Conservation (phyloP, 2,113 vertebrate genomes). For the Psittacus erithacus region DNA sequence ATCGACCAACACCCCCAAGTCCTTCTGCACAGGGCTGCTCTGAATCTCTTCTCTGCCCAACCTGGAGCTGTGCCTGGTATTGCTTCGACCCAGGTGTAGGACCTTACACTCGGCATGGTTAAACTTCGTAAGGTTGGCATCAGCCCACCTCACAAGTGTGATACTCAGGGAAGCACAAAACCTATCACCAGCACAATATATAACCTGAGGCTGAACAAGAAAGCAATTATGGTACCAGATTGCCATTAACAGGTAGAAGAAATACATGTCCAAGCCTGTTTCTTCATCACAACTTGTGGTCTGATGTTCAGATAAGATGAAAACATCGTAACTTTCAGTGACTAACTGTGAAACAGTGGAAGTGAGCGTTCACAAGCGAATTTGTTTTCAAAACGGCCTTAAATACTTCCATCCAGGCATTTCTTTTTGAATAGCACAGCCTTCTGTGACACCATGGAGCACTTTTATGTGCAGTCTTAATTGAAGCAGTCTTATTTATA, state of each 20-base stretch:
- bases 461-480: slow-evolving; percentile 54
- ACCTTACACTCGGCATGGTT: too few species aligned
- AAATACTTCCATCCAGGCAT: not conserved
- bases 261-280: not conserved
- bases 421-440: slow-evolving; percentile 18
- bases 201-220: not conserved
- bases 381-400: slow-evolving; percentile 9
- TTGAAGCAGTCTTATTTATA: slow-evolving; percentile 62
- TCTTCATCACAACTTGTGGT: not conserved
- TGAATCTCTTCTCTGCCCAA: too few species aligned
- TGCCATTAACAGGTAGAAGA: not conserved
- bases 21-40: too few species aligned
- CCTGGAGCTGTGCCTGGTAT: too few species aligned
- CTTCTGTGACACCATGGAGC: not conserved
- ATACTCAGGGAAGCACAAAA: not conserved
- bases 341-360: not conserved
- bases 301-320: not conserved
- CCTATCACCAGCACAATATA: not conserved
- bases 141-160: not conserved
- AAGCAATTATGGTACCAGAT: not conserved
- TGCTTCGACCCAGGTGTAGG: too few species aligned
- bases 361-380: not conserved
- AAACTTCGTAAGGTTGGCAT: too few species aligned
- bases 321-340: not conserved
- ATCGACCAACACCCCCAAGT: too few species aligned